A percentile compares a stretch with the other conserved stretches of the same genome.
phyloP scores from a whole-genome alignment of 2,113 vertebrate species.

The Siphamia tubifer region DNA sequence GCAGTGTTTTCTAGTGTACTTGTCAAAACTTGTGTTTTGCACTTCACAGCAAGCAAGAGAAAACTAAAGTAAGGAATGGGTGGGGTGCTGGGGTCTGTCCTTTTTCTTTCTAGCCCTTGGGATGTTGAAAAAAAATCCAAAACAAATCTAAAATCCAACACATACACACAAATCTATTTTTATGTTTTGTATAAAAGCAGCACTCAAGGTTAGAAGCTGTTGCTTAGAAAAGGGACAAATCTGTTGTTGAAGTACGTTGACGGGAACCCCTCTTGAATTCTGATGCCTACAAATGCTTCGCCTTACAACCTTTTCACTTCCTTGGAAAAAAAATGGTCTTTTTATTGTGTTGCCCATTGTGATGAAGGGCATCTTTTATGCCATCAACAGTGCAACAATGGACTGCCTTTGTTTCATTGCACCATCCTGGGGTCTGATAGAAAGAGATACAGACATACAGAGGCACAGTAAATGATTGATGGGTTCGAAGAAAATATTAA shows the following conservation, averaged over 20 bases:
- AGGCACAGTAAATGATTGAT: slow-evolving; percentile 55
- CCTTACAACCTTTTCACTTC: slow-evolving; percentile 49
- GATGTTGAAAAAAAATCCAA: slow-evolving; percentile 10
- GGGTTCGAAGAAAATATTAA: slow-evolving; percentile 53
- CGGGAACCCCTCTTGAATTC: slow-evolving; percentile 12
- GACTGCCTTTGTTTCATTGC: slow-evolving; percentile 57
- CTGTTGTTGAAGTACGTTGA: slow-evolving; percentile 42
- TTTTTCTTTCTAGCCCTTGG: slow-evolving; percentile 29
- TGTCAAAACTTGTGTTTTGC: slow-evolving; percentile 28
- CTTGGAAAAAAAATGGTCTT: slow-evolving; percentile 30
- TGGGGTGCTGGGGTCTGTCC: slow-evolving; percentile 18
- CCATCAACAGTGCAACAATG: slow-evolving; percentile 58
- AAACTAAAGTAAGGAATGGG: slow-evolving; percentile 30
- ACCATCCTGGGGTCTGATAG: slow-evolving; percentile 51
- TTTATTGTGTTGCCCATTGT: slow-evolving; percentile 52
- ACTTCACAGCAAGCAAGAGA: slow-evolving; percentile 18
- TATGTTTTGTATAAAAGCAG: slow-evolving; percentile 39
- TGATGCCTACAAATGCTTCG: slow-evolving; percentile 24
- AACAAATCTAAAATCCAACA: not conserved
- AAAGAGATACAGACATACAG: slow-evolving; percentile 53
- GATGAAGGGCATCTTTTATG: slow-evolving; percentile 68
- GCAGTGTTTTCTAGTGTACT: slow-evolving; percentile 1
- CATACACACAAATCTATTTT: slow-evolving; percentile 17
- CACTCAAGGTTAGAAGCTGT: slow-evolving; percentile 43
- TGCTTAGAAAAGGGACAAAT: slow-evolving; percentile 30